phyloP scores from a whole-genome alignment of 2,888 invertebrate genomes.

The Cantharis nigra region DNA sequence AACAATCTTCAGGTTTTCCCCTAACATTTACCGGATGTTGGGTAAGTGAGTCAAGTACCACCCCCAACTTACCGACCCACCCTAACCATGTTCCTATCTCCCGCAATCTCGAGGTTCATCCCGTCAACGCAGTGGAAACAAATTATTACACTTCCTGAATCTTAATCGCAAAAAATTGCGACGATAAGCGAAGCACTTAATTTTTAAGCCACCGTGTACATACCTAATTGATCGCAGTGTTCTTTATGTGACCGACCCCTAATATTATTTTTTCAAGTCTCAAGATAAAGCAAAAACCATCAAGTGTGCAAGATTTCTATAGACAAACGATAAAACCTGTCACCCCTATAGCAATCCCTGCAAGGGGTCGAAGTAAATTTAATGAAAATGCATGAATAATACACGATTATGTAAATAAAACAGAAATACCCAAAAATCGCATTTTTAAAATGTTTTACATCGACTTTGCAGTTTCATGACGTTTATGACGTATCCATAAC shows the following conservation, averaged over 20 bases:
- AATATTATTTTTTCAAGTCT: neutral
- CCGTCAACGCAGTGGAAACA: slow-evolving; percentile 48
- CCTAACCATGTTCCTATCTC: slow-evolving; percentile 35
- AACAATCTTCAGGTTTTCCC: slow-evolving; percentile 38
- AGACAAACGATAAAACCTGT: slow-evolving; percentile 37
- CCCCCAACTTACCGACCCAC: slow-evolving; percentile 38
- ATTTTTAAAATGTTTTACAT: neutral
- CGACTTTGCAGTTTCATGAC: neutral
- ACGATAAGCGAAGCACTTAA: neutral
- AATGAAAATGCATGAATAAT: slow-evolving; percentile 39
- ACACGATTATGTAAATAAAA: slow-evolving; percentile 34
- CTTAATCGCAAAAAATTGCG: slow-evolving; percentile 25
- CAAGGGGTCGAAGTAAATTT: slow-evolving; percentile 28
- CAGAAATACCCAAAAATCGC: neutral
- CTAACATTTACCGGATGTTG: slow-evolving; percentile 48
- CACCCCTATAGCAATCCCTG: slow-evolving; percentile 22
- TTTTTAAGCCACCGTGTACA: neutral
- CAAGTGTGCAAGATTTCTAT: slow-evolving; percentile 22
- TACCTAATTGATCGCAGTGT: neutral
- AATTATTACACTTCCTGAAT: slow-evolving; percentile 50
- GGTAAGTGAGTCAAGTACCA: slow-evolving; percentile 51
- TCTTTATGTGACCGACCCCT: neutral
- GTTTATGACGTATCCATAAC: neutral
- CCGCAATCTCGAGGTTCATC: slow-evolving; percentile 48
- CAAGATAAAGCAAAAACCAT: slow-evolving; percentile 2